Evolutionary conservation across 2,113 vertebrate genomes (phyloP).

Genomic region (Amazona vittata): DNA sequence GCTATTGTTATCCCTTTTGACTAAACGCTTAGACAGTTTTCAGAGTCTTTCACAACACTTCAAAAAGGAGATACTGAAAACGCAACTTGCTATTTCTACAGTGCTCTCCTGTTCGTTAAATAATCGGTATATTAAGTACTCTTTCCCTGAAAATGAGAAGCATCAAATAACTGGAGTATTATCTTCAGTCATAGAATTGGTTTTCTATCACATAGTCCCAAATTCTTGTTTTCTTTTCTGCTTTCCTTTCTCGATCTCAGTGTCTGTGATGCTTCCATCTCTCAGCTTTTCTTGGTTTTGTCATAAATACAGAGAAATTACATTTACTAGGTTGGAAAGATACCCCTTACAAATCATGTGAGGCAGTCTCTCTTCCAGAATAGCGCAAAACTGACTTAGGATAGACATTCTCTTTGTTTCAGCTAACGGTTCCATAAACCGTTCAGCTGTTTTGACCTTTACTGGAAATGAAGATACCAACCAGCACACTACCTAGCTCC

Average conservation of each 20-base stretch:
- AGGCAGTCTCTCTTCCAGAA: background rate
- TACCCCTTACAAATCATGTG: background rate
- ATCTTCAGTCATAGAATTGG: background rate
- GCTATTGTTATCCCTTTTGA: background rate
- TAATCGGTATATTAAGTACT: background rate
- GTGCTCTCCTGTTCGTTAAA: background rate
- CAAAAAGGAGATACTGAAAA: slow-evolving; percentile 1
- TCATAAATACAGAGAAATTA: background rate
- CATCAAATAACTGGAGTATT: background rate
- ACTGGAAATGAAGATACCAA: background rate
- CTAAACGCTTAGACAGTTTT: background rate
- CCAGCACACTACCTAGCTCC: background rate
- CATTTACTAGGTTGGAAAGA: background rate
- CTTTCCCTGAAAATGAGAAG: background rate
- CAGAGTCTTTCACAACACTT: background rate
- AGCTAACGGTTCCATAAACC: background rate
- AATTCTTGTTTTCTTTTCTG: background rate
- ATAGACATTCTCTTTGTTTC: background rate
- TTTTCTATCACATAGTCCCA: background rate
- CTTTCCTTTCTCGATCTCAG: background rate
- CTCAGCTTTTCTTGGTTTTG: background rate
- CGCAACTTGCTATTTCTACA: background rate
- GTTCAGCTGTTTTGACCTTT: background rate
- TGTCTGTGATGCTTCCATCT: background rate
- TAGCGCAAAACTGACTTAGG: background rate